These are phyloP conservation scores for Sciurus carolinensis DNA, from an alignment of 2,797 vertebrate species.

Conservation along the genomic window DNA sequence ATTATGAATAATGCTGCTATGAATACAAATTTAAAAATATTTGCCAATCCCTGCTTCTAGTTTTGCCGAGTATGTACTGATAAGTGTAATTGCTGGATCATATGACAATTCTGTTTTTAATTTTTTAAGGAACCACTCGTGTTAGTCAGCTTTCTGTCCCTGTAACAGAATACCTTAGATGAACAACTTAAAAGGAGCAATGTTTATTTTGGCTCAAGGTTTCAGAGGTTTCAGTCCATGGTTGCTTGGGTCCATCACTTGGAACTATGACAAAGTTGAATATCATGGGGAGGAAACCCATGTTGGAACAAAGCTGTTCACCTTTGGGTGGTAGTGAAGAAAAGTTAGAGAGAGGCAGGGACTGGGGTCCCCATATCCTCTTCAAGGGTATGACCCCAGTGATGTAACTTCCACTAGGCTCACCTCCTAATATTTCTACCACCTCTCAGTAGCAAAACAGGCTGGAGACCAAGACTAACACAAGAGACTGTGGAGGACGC, in stretches of 20 bases:
- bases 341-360: not conserved
- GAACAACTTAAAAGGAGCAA: not conserved
- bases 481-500: not conserved
- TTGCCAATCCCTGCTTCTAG: not conserved
- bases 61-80: not conserved
- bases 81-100: not conserved
- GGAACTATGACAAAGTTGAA: too few relatives aligned
- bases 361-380: not conserved
- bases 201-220: not conserved
- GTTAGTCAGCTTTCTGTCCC: not conserved
- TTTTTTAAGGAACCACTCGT: not conserved
- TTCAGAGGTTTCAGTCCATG: not conserved
- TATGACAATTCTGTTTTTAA: not conserved
- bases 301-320: not conserved
- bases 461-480: not conserved
- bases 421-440: not conserved
- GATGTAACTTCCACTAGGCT: not conserved
- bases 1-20: not conserved
- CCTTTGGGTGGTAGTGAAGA: not conserved
- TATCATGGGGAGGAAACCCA: too few relatives aligned
- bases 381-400: not conserved
- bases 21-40: not conserved
- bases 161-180: not conserved
- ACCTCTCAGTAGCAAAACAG: not conserved
- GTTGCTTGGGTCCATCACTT: not conserved